Conservation (phyloP, 2,113 vertebrate genomes). For the Dromaius novaehollandiae region DNA sequence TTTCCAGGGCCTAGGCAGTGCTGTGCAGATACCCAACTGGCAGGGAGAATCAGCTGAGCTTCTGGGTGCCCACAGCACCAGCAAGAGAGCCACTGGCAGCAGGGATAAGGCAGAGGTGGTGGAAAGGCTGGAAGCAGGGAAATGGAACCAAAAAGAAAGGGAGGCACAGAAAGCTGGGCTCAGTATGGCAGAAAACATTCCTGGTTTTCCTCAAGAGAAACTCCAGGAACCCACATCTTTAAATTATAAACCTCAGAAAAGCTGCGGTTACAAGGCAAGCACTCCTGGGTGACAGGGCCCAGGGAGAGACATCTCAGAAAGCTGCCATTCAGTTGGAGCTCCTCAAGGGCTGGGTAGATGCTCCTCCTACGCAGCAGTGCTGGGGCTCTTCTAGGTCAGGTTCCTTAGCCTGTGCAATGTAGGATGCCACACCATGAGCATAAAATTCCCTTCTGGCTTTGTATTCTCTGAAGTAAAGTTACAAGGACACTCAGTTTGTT, state of each 20-base stretch:
- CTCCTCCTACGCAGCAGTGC: neutral
- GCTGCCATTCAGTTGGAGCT: rapidly evolving
- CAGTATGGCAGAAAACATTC: neutral
- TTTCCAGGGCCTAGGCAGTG: rapidly evolving
- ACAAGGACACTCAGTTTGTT: neutral
- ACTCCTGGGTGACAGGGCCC: neutral
- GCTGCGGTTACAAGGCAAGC: neutral
- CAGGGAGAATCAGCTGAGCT: neutral
- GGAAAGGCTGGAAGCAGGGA: neutral
- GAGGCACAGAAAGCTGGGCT: neutral
- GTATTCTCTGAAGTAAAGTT: neutral
- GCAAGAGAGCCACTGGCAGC: neutral
- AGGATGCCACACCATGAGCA: neutral
- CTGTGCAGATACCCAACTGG: neutral
- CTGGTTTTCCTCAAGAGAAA: neutral
- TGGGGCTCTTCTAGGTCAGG: neutral
- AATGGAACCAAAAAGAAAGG: neutral
- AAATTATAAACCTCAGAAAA: neutral
- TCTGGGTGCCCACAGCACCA: neutral
- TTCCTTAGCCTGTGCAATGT: neutral
- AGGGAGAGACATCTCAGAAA: neutral
- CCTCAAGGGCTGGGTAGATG: neutral
- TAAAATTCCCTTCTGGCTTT: neutral
- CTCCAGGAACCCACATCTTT: neutral
- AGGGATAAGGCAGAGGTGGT: neutral